Evolutionary conservation across 2,113 vertebrate species (phyloP).

Genomic region (Otolemur garnettii): DNA sequence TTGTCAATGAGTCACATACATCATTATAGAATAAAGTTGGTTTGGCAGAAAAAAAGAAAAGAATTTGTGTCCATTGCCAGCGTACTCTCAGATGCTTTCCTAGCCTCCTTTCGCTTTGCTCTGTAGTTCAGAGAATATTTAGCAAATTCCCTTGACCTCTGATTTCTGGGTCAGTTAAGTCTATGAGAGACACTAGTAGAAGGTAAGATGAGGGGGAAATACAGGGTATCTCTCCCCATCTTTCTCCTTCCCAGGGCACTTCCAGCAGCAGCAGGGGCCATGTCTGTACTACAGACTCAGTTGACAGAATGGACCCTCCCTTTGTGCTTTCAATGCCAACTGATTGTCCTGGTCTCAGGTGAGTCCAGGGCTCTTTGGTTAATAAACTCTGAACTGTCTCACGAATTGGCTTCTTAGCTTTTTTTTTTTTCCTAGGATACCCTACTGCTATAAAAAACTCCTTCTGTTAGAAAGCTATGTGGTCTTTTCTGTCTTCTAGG

Average conservation of each 20-base stretch:
- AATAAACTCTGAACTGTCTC: neutral
- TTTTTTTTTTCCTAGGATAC: neutral
- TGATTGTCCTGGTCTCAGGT: too few species aligned
- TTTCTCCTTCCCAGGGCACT: neutral
- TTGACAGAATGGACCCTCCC: neutral
- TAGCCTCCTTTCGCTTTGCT: neutral
- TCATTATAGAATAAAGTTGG: neutral
- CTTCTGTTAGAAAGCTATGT: neutral
- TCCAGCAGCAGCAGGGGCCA: neutral
- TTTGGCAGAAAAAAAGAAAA: slow-evolving; percentile 41
- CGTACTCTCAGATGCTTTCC: neutral
- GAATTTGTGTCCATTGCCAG: neutral
- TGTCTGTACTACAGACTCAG: neutral
- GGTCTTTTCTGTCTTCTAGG: neutral
- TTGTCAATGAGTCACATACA: neutral
- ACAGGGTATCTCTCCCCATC: fast-evolving
- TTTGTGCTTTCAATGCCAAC: neutral
- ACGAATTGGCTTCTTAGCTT: neutral
- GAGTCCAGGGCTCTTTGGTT: neutral
- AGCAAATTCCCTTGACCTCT: neutral
- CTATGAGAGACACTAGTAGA: neutral
- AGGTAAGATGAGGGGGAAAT: neutral
- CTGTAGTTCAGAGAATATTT: neutral
- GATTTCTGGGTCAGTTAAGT: neutral
- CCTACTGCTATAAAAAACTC: neutral